Evolutionary conservation across 2,797 vertebrate genomes (phyloP).

Genomic region (Falco novaeseelandiae): DNA sequence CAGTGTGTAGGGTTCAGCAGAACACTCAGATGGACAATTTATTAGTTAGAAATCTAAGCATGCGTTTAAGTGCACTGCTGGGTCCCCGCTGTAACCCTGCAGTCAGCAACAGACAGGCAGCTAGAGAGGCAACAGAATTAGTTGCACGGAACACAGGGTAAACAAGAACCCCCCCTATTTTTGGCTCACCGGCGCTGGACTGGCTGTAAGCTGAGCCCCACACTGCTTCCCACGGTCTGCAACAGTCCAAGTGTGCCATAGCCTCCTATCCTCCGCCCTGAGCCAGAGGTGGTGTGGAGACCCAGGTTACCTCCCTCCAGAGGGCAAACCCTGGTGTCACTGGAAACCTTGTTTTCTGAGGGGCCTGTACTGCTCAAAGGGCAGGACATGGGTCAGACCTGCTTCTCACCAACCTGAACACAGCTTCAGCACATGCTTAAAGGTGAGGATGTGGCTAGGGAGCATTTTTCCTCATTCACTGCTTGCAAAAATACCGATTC

Average conservation of each 20-base stretch:
- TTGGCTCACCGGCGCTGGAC: background rate
- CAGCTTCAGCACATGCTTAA: background rate
- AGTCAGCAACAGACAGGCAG: background rate
- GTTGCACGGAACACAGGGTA: background rate
- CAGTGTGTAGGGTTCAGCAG: background rate
- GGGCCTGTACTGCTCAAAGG: background rate
- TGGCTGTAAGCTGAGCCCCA: background rate
- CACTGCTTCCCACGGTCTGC: background rate
- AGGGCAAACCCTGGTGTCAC: background rate
- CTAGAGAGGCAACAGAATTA: background rate
- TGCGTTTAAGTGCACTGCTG: background rate
- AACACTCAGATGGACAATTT: rapidly evolving
- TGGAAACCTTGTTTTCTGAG: background rate
- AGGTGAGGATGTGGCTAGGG: background rate
- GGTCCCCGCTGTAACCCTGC: background rate
- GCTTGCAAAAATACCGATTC: background rate
- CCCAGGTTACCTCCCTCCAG: background rate
- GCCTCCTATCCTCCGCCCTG: rapidly evolving
- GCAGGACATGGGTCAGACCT: background rate
- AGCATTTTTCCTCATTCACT: background rate
- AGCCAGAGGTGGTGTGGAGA: background rate
- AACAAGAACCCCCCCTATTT: background rate
- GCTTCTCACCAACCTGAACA: background rate
- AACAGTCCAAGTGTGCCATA: background rate
- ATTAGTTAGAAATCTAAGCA: background rate